Conservation (phyloP, 2,888 invertebrate genomes). For the Xylota sylvarum region DNA sequence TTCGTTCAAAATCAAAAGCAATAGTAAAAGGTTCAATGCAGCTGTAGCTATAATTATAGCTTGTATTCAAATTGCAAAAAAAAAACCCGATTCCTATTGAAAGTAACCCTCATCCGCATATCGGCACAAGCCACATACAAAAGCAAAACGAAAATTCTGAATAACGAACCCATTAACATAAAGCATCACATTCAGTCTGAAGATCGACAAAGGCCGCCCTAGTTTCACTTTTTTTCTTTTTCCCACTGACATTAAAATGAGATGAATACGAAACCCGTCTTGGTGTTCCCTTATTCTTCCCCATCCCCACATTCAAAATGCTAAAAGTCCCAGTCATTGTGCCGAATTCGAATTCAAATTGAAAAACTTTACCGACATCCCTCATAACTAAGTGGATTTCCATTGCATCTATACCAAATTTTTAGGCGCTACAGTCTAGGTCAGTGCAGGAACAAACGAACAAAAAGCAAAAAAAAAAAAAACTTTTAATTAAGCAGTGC, state of each 20-base stretch:
- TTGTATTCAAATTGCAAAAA: constrained; percentile 19
- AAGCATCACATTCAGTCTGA: constrained; percentile 56
- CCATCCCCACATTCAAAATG: constrained; percentile 37
- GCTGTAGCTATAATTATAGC: constrained; percentile 57
- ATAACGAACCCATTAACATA: constrained; percentile 67
- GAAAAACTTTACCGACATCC: constrained; percentile 39
- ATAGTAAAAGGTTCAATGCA: constrained; percentile 34
- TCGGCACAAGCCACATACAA: constrained; percentile 33
- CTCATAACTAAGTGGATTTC: constrained; percentile 24
- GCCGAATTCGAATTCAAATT: constrained; percentile 55
- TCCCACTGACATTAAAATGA: constrained; percentile 37
- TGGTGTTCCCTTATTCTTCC: too few species aligned
- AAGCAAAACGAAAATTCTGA: constrained; percentile 10
- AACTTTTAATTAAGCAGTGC: constrained; percentile 67
- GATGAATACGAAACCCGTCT: constrained; percentile 32
- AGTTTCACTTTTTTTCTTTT: neutral
- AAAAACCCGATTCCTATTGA: constrained; percentile 42
- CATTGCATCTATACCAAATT: constrained; percentile 7
- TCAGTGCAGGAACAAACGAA: constrained; percentile 37
- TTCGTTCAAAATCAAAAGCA: constrained; percentile 35
- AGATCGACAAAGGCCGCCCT: constrained; percentile 64
- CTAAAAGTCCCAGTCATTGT: constrained; percentile 51
- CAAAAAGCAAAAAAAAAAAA: constrained; percentile 20
- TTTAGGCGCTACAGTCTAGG: constrained; percentile 53
- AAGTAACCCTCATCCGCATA: constrained; percentile 47